Base-by-base conservation (phyloP, 2,113 vertebrate species). In the Protobothrops flavoviridis region DNA sequence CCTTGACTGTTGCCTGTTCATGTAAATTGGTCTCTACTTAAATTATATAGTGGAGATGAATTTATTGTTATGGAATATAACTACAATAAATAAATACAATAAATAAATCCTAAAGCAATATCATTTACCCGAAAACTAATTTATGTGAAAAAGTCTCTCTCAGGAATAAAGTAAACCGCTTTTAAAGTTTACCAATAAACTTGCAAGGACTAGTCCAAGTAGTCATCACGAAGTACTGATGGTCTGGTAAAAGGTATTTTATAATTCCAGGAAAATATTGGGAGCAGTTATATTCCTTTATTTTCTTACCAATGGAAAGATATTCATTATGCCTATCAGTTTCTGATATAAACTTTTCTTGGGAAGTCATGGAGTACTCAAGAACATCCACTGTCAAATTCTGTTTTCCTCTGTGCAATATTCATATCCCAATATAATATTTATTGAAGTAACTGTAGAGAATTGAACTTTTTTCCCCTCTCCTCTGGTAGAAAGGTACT, bases 101-200 rank as follows among this genome's bases (percentile, higher is more conserved):
- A 74, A 74, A 74, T 74, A 74, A 39, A 74, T 20, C n/a, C n/a
- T 17, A 74, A 74, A 93, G 4, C 90, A 91, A 21, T 94, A 61
- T 9, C 52, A 53, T 74, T 93, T 74, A 93, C 3, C 5, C 6
- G 3, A 23, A 43, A 8, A 43, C 24, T 43, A 85, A 33, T 85
- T 88, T 87, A 43, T 87, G 29, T 17, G n/a, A 33, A 50, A 13
- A 56, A 26, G 5, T 81, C 33, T 56, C 15, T 55, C 55, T 81
- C 69, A 81, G 15, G 5, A 74, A 74, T 81, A 39, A 39, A n/a
- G 69, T n/a, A 81, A 39, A 39, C n/a, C n/a, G 20, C 6, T 39
- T 81, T 8, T 1, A 3, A 39, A 39, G 45, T 45, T 33, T 74
- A 33, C 15, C n/a, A 74, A 39, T 33, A 74, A 74, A 74, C n/a